phyloP scores from a whole-genome alignment of 2,888 invertebrate species.

The Agonopterix alstromeriana region DNA sequence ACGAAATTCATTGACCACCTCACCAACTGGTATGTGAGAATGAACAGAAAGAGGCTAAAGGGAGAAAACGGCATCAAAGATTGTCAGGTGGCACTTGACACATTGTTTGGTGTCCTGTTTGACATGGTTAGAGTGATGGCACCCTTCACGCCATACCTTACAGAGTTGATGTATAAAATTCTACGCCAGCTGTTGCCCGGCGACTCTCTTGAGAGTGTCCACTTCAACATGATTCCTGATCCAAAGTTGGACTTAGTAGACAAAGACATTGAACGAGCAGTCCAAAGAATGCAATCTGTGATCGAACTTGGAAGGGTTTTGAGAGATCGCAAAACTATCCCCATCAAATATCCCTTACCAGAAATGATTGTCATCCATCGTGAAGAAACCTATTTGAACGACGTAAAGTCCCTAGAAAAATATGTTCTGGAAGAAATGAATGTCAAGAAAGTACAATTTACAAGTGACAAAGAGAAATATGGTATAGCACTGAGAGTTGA shows the following conservation, averaged over 20 bases:
- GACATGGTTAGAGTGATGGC: conserved; percentile 96
- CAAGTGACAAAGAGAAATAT: conserved; percentile 93
- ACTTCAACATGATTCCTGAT: conserved; percentile 93
- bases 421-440: conserved; percentile 97
- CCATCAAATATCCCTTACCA: conserved; percentile 96
- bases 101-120: conserved; percentile 91
- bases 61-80: conserved; percentile 91
- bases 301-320: conserved; percentile 96
- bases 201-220: conserved; percentile 84
- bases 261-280: conserved; percentile 90
- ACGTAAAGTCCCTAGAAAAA: conserved; percentile 85
- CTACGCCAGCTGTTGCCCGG: conserved; percentile 81
- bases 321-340: conserved; percentile 94
- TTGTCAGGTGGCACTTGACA: conserved; percentile 89
- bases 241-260: conserved; percentile 85
- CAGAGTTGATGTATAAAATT: conserved; percentile 96
- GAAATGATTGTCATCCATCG: conserved; percentile 97
- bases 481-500: conserved; percentile 94
- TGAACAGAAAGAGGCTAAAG: conserved; percentile 96
- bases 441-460: conserved; percentile 88
- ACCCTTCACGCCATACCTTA: conserved; percentile 97
- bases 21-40: conserved; percentile 99
- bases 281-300: conserved; percentile 94
- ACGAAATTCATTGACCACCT: conserved; percentile 98
- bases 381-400: conserved; percentile 84